Percentiles rank a stretch among this genome's conserved stretches.
Evolutionary conservation across 2,797 vertebrate species (phyloP).

Genomic region (Eupleurogrammus muticus): DNA sequence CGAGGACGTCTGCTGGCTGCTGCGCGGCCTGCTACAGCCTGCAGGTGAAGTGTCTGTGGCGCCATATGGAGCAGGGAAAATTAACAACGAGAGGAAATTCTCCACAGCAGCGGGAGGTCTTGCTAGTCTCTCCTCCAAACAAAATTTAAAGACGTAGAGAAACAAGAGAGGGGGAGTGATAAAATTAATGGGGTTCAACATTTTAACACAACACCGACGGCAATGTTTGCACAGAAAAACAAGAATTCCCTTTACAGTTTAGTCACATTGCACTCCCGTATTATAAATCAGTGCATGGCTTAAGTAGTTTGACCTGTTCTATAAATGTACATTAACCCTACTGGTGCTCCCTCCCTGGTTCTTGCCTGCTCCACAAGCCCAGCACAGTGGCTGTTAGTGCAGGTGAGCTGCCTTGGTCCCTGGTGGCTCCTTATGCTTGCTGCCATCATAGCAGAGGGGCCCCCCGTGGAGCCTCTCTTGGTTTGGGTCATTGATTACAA

Average conservation of each 20-base stretch:
- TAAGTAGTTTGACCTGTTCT: constrained; percentile 88
- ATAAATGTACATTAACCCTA: constrained; percentile 88
- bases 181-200: constrained; percentile 99
- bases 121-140: constrained; percentile 88
- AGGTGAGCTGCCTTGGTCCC: constrained; percentile 85
- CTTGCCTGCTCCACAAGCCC: constrained; percentile 57
- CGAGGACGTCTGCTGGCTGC: constrained; percentile 95
- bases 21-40: constrained; percentile 97
- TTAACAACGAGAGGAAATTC: constrained; percentile 99
- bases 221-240: constrained; percentile 96
- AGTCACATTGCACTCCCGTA: constrained; percentile 88
- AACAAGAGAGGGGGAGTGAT: constrained; percentile 93
- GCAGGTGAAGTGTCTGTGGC: constrained; percentile 99
- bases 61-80: constrained; percentile 99
- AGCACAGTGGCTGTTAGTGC: constrained; percentile 78
- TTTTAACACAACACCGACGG: constrained; percentile 97
- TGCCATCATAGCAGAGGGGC: constrained; percentile 79
- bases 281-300: constrained; percentile 91
- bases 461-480: constrained; percentile 82
- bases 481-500: constrained; percentile 90
- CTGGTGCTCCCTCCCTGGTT: constrained; percentile 66
- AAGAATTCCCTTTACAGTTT: constrained; percentile 89
- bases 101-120: constrained; percentile 94
- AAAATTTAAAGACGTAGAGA: constrained; percentile 97
- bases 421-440: constrained; percentile 81